A percentile compares a stretch with the other conserved stretches of the same genome.
Conservation (phyloP, 1,140 invertebrate species). For the Pseudomyrmex gracilis region DNA sequence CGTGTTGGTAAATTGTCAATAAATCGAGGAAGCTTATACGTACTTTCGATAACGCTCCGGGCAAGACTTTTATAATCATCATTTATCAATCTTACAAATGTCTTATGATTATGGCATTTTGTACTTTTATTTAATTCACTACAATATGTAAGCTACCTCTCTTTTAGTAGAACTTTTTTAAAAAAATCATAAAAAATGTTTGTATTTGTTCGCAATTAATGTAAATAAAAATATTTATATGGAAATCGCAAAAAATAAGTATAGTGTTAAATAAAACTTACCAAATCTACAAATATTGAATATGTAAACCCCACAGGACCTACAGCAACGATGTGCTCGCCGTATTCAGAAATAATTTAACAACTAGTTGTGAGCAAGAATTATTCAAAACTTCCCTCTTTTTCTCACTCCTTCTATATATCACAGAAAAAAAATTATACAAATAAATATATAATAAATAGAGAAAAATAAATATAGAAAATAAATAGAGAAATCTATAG, state of each 20-base stretch:
- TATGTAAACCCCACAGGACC: background rate
- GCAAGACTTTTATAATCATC: background rate
- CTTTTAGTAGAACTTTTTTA: background rate
- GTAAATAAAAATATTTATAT: background rate
- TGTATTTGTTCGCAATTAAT: background rate
- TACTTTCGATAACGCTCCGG: constrained; percentile 24
- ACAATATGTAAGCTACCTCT: background rate
- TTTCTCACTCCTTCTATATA: too few relatives aligned
- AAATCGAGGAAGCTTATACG: constrained; percentile 41
- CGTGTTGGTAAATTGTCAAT: constrained; percentile 29
- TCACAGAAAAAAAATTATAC: background rate
- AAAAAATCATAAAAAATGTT: background rate
- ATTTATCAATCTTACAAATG: background rate
- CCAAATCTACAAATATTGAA: background rate
- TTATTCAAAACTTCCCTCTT: constrained; percentile 10
- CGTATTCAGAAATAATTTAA: background rate
- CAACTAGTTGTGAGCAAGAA: constrained; percentile 21
- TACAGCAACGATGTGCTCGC: background rate
- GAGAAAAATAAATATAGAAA: background rate
- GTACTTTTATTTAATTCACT: constrained; percentile 25
- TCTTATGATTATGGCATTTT: constrained; percentile 19
- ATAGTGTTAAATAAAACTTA: constrained; percentile 10
- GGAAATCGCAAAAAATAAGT: background rate
- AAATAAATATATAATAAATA: constrained; percentile 6
- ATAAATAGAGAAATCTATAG: too few relatives aligned